A percentile compares a stretch with the other conserved stretches of the same genome.
Evolutionary conservation across 2,888 invertebrate genomes (phyloP).

Genomic region (Trilocha varians): DNA sequence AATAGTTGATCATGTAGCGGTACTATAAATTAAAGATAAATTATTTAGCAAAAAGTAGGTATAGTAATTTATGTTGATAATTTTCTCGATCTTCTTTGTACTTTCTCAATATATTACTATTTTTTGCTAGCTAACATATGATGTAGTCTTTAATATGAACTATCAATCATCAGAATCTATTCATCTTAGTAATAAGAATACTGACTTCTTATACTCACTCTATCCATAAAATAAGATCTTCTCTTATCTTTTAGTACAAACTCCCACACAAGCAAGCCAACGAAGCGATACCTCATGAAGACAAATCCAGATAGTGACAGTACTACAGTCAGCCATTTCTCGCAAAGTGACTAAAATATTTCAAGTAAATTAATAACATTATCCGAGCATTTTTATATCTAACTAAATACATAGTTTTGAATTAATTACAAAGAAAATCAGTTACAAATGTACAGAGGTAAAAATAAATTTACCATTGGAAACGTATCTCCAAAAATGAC

Average conservation of each 20-base stretch:
- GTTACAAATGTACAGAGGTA: background rate
- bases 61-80: no score
- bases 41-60: no score
- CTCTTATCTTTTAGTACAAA: conserved; percentile 35
- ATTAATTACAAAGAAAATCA: background rate
- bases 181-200: no score
- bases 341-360: conserved; percentile 6
- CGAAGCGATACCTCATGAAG: conserved; percentile 43
- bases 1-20: conserved; percentile 50
- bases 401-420: background rate
- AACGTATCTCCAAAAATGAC: conserved; percentile 57
- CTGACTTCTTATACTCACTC: conserved; percentile 23
- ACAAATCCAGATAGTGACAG: conserved; percentile 50
- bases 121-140: no score
- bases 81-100: no score
- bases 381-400: no score
- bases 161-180: no score
- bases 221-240: conserved; percentile 43
- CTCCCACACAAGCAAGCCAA: conserved; percentile 55
- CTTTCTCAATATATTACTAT: no score
- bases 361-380: no score
- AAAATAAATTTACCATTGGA: conserved; percentile 38
- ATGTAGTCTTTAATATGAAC: no score
- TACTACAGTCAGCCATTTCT: conserved; percentile 45
- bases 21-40: conserved; percentile 30